Conservation (phyloP, 2,797 vertebrate species). For the Glossophaga mutica region DNA sequence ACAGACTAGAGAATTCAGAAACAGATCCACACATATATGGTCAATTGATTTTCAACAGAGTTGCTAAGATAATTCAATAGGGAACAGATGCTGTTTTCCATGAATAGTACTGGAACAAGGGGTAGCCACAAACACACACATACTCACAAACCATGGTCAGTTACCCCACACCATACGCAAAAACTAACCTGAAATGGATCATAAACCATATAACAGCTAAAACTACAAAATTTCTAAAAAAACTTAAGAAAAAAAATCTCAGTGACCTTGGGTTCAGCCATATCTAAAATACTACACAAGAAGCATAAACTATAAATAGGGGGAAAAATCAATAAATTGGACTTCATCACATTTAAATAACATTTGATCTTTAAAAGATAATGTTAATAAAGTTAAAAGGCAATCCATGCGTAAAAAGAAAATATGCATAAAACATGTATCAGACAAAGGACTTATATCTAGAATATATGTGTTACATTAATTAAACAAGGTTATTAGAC, state of each 20-base stretch:
- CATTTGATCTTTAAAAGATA: no score
- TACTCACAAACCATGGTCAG: background rate
- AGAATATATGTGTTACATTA: background rate
- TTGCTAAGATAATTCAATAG: background rate
- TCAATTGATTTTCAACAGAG: background rate
- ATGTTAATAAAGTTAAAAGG: no score
- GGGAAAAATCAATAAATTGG: no score
- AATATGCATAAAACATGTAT: background rate
- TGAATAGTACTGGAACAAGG: background rate
- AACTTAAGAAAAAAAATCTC: background rate
- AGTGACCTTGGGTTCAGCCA: background rate
- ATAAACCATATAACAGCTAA: background rate
- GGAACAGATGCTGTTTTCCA: background rate
- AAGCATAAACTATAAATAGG: background rate
- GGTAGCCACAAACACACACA: background rate
- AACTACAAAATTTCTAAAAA: background rate
- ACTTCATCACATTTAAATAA: no score
- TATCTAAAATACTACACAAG: background rate
- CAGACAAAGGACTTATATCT: background rate
- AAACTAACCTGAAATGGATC: background rate
- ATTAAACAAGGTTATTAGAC: background rate
- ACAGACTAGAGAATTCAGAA: background rate
- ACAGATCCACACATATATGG: background rate
- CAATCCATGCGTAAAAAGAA: no score
- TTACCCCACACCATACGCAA: background rate